These are phyloP conservation scores for Scaptodrosophila lebanonensis DNA, from an alignment of 1,140 invertebrate genomes.

Conservation along the genomic window DNA sequence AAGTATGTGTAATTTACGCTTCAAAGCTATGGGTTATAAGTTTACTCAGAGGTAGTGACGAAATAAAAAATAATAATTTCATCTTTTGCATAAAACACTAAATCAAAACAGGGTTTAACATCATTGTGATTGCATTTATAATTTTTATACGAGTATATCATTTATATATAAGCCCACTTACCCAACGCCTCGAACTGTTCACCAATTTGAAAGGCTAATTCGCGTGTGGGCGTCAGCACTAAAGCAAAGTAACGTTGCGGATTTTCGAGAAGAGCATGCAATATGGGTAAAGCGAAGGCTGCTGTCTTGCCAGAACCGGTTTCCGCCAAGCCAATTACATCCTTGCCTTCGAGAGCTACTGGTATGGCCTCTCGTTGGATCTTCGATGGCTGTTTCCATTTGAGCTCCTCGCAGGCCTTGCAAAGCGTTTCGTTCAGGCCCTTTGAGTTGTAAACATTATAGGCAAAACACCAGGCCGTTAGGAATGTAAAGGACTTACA, in stretches of 20 bases:
- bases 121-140: constrained; percentile 40
- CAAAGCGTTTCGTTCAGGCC: constrained; percentile 94
- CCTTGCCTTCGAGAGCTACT: constrained; percentile 92
- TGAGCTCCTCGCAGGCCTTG: constrained; percentile 92
- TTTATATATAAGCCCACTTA: constrained; percentile 70
- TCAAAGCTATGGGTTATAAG: background rate
- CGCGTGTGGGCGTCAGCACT: constrained; percentile 96
- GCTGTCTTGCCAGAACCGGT: constrained; percentile 99
- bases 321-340: constrained; percentile 97
- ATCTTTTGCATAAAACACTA: constrained; percentile 57
- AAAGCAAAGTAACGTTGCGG: constrained; percentile 96
- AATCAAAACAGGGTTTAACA: constrained; percentile 66
- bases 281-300: constrained; percentile 96
- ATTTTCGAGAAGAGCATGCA: constrained; percentile 92
- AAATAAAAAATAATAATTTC: constrained; percentile 70
- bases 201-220: constrained; percentile 97
- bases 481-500: constrained; percentile 27
- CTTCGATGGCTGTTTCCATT: constrained; percentile 96
- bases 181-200: constrained; percentile 97
- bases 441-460: constrained; percentile 77
- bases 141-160: background rate
- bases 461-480: background rate
- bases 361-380: constrained; percentile 97
- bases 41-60: constrained; percentile 76
- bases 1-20: background rate